Conservation (phyloP, 37 sponge, comb jelly and placozoan genomes). For the Cliona cf. orientalis region DNA sequence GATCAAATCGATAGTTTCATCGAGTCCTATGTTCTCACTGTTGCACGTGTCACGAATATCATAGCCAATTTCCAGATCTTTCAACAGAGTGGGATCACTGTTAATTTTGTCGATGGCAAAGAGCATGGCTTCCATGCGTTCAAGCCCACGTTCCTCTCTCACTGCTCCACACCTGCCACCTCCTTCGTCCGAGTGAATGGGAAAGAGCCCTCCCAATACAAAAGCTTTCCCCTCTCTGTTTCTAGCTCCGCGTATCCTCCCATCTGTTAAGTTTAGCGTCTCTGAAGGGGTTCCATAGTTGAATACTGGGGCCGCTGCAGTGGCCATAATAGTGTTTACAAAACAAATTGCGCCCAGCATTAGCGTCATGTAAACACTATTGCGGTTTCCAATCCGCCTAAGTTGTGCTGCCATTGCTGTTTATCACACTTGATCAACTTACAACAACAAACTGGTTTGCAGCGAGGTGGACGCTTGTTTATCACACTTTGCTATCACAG, state of each 20-base stretch:
- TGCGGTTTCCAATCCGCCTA: no score
- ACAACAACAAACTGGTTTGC: no score
- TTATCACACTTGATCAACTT: no score
- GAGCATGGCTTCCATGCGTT: conserved; percentile 92
- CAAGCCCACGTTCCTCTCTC: conserved; percentile 68
- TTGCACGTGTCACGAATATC: conserved; percentile 94
- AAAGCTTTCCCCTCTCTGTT: conserved; percentile 56
- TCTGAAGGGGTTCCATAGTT: not conserved
- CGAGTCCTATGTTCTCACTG: conserved; percentile 70
- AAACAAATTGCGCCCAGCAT: no score
- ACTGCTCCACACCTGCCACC: conserved; percentile 30
- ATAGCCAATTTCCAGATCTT: conserved; percentile 72
- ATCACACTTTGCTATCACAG: no score
- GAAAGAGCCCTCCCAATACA: conserved; percentile 89
- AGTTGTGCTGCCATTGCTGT: no score
- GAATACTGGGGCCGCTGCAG: not conserved
- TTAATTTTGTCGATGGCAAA: conserved; percentile 80
- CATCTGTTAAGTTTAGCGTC: conserved; percentile 5
- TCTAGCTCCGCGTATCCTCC: conserved; percentile 56
- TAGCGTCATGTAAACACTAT: no score
- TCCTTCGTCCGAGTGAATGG: conserved; percentile 52
- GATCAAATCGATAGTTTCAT: conserved; percentile 80
- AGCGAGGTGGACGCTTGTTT: no score
- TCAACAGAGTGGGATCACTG: conserved; percentile 53
- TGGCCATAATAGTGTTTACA: no score